Percentiles rank a stretch among this genome's conserved stretches.
Evolutionary conservation across 1,140 invertebrate genomes (phyloP).

Genomic region (Scaptodrosophila lebanonensis): DNA sequence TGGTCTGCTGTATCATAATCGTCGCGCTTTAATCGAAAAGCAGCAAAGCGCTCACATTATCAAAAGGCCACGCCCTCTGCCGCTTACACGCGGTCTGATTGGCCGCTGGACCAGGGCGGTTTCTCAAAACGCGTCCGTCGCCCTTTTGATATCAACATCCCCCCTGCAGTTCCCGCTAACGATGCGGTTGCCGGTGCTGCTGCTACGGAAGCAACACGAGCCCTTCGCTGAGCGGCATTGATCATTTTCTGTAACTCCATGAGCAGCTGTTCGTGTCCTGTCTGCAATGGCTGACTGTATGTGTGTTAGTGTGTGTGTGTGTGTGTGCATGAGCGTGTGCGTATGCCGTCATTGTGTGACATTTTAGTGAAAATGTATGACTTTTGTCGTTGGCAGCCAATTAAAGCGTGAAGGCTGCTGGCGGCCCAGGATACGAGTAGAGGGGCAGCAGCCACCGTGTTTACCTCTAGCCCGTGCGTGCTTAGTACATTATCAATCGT

Average conservation of each 20-base stretch:
- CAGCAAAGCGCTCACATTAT: not conserved
- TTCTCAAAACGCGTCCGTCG: slow-evolving; percentile 14
- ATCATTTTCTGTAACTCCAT: slow-evolving; percentile 39
- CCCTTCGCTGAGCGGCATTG: slow-evolving; percentile 11
- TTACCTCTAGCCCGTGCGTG: slow-evolving; percentile 30
- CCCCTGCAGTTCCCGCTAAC: not conserved
- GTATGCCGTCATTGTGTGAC: slow-evolving; percentile 39
- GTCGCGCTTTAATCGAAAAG: slow-evolving; percentile 48
- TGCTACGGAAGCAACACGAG: slow-evolving; percentile 25
- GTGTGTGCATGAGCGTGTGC: slow-evolving; percentile 7
- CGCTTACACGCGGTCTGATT: slow-evolving; percentile 44
- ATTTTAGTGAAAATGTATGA: slow-evolving; percentile 57
- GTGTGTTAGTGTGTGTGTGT: not conserved
- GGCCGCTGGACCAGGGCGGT: slow-evolving; percentile 42
- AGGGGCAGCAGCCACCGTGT: slow-evolving; percentile 21
- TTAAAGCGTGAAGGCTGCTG: slow-evolving; percentile 76
- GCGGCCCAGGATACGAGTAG: slow-evolving; percentile 29
- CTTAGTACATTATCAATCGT: slow-evolving; percentile 61
- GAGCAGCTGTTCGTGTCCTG: slow-evolving; percentile 22
- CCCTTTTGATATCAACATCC: slow-evolving; percentile 48
- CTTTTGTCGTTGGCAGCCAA: slow-evolving; percentile 68
- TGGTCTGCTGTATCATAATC: slow-evolving; percentile 6
- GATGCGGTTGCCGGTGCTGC: slow-evolving; percentile 1
- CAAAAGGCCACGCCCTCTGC: slow-evolving; percentile 43
- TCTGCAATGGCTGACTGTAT: slow-evolving; percentile 43